Evolutionary conservation across 2,888 invertebrate genomes (phyloP).

Genomic region (Dione juno): DNA sequence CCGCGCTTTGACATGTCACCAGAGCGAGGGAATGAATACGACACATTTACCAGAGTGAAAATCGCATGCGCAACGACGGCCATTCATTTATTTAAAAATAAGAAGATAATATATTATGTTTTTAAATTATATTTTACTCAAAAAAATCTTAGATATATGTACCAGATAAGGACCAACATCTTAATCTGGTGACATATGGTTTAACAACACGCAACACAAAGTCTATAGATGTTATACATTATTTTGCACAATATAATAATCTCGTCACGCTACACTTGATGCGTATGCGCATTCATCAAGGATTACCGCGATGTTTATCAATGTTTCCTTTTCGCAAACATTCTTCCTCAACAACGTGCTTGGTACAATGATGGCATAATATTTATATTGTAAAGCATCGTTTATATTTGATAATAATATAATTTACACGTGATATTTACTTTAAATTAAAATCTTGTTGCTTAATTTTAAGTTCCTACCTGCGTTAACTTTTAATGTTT

Average conservation of each 20-base stretch:
- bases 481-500: neutral
- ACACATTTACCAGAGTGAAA: no score
- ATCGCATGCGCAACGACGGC: no score
- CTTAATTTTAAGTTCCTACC: neutral
- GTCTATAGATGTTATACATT: slow-evolving; percentile 11
- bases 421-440: neutral
- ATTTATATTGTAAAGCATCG: slow-evolving; percentile 62
- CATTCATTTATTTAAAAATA: no score
- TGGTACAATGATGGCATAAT: slow-evolving; percentile 72
- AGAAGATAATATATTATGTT: no score
- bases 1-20: no score
- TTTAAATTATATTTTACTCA: neutral
- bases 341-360: slow-evolving; percentile 54
- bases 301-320: slow-evolving; percentile 78
- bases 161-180: slow-evolving; percentile 2
- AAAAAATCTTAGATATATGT: neutral
- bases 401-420: neutral
- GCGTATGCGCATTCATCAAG: slow-evolving; percentile 69
- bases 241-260: slow-evolving; percentile 76
- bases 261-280: slow-evolving; percentile 81
- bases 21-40: no score
- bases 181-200: slow-evolving; percentile 24
- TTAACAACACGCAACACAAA: slow-evolving; percentile 15
- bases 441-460: neutral
- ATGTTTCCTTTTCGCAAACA: slow-evolving; percentile 69